Conservation (phyloP, 2,113 vertebrate species). For the Ursus arctos region DNA sequence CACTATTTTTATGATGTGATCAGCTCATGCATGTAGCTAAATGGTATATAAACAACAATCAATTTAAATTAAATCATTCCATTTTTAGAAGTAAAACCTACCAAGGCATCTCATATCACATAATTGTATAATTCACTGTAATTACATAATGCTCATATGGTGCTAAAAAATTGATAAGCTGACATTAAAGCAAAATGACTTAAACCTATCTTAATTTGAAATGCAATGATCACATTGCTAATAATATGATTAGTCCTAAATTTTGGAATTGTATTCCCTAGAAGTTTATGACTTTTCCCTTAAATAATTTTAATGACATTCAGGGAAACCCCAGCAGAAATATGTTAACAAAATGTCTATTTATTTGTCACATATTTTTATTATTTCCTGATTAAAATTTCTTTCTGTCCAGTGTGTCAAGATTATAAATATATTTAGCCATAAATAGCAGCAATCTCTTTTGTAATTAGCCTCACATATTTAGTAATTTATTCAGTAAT, state of each 20-base stretch:
- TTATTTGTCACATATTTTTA: conserved; percentile 61
- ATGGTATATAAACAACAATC: conserved; percentile 80
- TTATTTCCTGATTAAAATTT: conserved; percentile 71
- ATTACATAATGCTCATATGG: conserved; percentile 81
- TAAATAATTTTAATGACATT: neutral
- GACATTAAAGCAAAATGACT: conserved; percentile 82
- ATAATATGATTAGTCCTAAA: conserved; percentile 73
- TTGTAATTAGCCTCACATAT: conserved; percentile 84
- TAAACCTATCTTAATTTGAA: conserved; percentile 79
- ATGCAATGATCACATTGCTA: conserved; percentile 70
- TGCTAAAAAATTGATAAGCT: conserved; percentile 75
- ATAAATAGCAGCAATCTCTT: conserved; percentile 78
- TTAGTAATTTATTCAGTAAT: conserved; percentile 84
- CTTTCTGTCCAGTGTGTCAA: conserved; percentile 76
- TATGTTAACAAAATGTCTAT: neutral
- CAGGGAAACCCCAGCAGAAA: conserved; percentile 8
- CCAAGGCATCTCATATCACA: conserved; percentile 68
- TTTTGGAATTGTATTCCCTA: conserved; percentile 67
- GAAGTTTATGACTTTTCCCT: neutral
- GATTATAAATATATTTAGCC: conserved; percentile 76
- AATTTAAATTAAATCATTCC: conserved; percentile 79
- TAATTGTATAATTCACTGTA: conserved; percentile 81
- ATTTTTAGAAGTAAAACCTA: conserved; percentile 74
- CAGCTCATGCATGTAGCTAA: conserved; percentile 68
- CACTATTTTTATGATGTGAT: conserved; percentile 74